These are phyloP conservation scores for Brachyopa scutellaris DNA, from an alignment of 2,888 invertebrate species.

Conservation along the genomic window DNA sequence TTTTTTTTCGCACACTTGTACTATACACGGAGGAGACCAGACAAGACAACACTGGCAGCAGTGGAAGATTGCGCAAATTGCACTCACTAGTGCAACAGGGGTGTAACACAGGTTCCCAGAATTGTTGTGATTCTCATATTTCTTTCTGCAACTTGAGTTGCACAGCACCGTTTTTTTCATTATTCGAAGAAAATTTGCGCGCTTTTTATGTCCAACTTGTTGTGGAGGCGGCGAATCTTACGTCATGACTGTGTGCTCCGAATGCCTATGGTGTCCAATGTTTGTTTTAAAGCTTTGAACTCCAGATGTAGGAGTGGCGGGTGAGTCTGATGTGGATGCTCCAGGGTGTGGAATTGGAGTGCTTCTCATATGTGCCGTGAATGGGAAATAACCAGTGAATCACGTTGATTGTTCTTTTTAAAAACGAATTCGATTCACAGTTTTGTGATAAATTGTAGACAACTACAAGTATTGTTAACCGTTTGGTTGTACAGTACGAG, in stretches of 20 bases:
- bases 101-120: slow-evolving; percentile 68
- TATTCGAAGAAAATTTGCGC: slow-evolving; percentile 36
- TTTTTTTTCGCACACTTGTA: slow-evolving; percentile 28
- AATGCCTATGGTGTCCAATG: slow-evolving; percentile 13
- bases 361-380: slow-evolving; percentile 3
- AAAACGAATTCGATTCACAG: slow-evolving; percentile 27
- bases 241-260: slow-evolving; percentile 36
- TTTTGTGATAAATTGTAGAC: slow-evolving; percentile 33
- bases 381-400: slow-evolving; percentile 48
- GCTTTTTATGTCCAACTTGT: slow-evolving; percentile 37
- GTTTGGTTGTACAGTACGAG: slow-evolving; percentile 32
- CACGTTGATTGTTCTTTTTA: slow-evolving; percentile 55
- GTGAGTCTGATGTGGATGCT: slow-evolving; percentile 25
- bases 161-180: slow-evolving; percentile 37
- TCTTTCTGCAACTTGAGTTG: slow-evolving; percentile 52
- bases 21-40: not conserved
- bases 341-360: not conserved
- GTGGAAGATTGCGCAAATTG: slow-evolving; percentile 48
- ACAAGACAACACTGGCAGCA: not conserved
- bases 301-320: slow-evolving; percentile 32
- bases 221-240: slow-evolving; percentile 39
- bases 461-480: slow-evolving; percentile 49
- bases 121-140: slow-evolving; percentile 69
- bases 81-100: slow-evolving; percentile 64
- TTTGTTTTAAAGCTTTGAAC: slow-evolving; percentile 2